phyloP scores from a whole-genome alignment of 1,140 invertebrate genomes.

The Trypoxylus dichotomus region DNA sequence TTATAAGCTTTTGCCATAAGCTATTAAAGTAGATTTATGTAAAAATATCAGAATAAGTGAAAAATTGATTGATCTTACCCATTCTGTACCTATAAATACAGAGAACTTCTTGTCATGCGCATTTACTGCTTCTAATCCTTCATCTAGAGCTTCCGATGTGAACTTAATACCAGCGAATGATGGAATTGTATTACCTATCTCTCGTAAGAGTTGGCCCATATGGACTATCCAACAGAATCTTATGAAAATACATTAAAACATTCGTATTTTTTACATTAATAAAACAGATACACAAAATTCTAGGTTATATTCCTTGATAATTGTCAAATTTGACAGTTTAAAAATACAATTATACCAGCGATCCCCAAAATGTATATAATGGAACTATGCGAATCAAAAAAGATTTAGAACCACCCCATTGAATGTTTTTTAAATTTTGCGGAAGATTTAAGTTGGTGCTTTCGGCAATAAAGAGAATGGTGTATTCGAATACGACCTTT shows the following conservation, averaged over 20 bases:
- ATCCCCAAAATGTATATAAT: too few species aligned
- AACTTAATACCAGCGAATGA: slow-evolving; percentile 78
- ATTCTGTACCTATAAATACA: slow-evolving; percentile 66
- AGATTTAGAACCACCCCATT: too few species aligned
- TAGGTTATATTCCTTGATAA: too few species aligned
- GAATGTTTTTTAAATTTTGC: too few species aligned
- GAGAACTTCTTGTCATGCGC: slow-evolving; percentile 57
- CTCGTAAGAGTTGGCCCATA: slow-evolving; percentile 69
- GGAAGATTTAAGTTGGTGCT: too few species aligned
- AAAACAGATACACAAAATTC: too few species aligned
- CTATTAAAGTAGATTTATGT: slow-evolving; percentile 49
- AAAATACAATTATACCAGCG: too few species aligned
- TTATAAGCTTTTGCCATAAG: slow-evolving; percentile 62
- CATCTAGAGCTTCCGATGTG: slow-evolving; percentile 66
- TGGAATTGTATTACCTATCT: slow-evolving; percentile 63
- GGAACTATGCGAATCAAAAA: too few species aligned
- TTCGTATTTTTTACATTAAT: too few species aligned
- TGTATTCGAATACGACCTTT: too few species aligned
- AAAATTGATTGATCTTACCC: slow-evolving; percentile 54
- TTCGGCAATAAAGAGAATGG: too few species aligned
- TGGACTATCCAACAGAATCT: slow-evolving; percentile 61
- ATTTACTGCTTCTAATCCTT: slow-evolving; percentile 62
- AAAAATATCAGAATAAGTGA: background rate
- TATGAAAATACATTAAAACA: too few species aligned
- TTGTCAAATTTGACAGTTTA: background rate